Evolutionary conservation across 2,797 vertebrate species (phyloP).

Genomic region (Knipowitschia caucasica): DNA sequence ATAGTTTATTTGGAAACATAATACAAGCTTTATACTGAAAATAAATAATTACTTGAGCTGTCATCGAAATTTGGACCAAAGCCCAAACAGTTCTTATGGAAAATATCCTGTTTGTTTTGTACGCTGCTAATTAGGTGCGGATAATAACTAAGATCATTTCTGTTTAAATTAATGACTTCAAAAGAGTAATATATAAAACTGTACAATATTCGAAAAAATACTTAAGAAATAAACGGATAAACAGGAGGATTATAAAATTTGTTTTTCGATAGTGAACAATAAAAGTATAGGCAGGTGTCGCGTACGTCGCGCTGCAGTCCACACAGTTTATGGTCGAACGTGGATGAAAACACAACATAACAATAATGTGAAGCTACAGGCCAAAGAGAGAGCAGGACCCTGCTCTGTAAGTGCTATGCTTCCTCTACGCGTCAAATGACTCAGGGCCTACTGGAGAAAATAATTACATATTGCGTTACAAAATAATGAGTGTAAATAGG

Average conservation of each 20-base stretch:
- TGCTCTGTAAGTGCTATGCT: slow-evolving; percentile 56
- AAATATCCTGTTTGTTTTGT: slow-evolving; percentile 92
- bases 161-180: slow-evolving; percentile 97
- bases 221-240: slow-evolving; percentile 78
- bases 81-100: slow-evolving; percentile 95
- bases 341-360: slow-evolving; percentile 62
- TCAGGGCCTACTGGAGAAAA: slow-evolving; percentile 44
- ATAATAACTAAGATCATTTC: slow-evolving; percentile 93
- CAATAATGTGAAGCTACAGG: slow-evolving; percentile 54
- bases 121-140: slow-evolving; percentile 97
- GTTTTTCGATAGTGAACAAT: slow-evolving; percentile 74
- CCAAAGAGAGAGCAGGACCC: slow-evolving; percentile 47
- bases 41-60: slow-evolving; percentile 96
- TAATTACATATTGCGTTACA: slow-evolving; percentile 59
- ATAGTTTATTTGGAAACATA: slow-evolving; percentile 88
- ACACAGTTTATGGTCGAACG: slow-evolving; percentile 80
- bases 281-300: slow-evolving; percentile 79
- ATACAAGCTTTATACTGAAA: slow-evolving; percentile 96
- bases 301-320: slow-evolving; percentile 72
- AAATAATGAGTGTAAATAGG: slow-evolving; percentile 58
- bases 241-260: slow-evolving; percentile 80
- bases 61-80: slow-evolving; percentile 95
- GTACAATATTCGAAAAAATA: slow-evolving; percentile 96
- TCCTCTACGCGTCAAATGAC: slow-evolving; percentile 47
- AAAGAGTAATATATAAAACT: slow-evolving; percentile 98